These are phyloP conservation scores for Stegastes partitus DNA, from an alignment of 2,113 vertebrate species.

Conservation along the genomic window DNA sequence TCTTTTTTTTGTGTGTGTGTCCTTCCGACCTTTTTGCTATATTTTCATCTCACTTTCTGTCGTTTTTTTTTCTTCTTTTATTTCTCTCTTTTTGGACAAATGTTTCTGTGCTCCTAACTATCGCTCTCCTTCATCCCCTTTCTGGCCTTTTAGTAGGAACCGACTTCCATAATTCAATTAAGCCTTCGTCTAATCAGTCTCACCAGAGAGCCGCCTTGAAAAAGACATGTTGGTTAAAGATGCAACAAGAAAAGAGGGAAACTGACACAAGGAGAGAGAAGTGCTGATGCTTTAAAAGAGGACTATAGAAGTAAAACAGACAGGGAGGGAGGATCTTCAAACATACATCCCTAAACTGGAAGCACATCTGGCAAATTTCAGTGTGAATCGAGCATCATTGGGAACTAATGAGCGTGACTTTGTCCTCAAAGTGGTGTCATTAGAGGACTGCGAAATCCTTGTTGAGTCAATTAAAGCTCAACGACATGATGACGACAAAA, in stretches of 20 bases:
- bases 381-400: conserved; percentile 70
- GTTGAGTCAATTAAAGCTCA: conserved; percentile 78
- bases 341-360: conserved; percentile 52
- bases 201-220: conserved; percentile 51
- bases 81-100: conserved; percentile 2
- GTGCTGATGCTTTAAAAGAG: neutral
- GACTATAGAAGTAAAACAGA: neutral
- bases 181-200: conserved; percentile 48
- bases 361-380: conserved; percentile 71
- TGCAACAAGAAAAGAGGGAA: neutral
- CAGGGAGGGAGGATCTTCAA: conserved; percentile 8
- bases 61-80: neutral
- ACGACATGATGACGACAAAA: conserved; percentile 51
- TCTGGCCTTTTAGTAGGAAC: conserved; percentile 1
- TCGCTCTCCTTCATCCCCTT: neutral
- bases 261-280: neutral
- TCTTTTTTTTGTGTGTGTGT: conserved; percentile 46
- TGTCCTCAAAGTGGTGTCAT: conserved; percentile 74
- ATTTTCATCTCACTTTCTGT: conserved; percentile 42
- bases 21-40: conserved; percentile 53
- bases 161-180: conserved; percentile 28
- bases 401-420: conserved; percentile 74
- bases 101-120: neutral
- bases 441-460: conserved; percentile 73
- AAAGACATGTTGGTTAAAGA: conserved; percentile 8